Evolutionary conservation across 1,140 invertebrate species (phyloP), one percentile per base, ranked within the genome.

Genomic region (Hylaeus anthracinus): DNA sequence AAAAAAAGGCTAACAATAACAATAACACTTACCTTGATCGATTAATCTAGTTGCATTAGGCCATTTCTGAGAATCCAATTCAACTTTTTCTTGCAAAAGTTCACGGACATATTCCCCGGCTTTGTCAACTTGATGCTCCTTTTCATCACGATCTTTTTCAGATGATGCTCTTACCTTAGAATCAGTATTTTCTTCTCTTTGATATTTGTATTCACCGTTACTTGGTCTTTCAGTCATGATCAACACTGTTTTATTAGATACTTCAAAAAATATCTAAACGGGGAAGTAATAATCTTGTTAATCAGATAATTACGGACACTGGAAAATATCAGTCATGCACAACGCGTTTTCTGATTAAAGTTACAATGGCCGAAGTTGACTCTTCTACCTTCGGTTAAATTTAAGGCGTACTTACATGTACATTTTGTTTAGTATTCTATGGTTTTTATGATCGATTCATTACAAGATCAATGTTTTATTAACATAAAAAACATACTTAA

Each of bases 21-120:
- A 63, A 9, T 39, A 45, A 64, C 6, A 43, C 85, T 75, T 92
- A 97, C 96, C 97, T 94, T 95, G 94, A 87, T 97, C 96, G 81
- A 97, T 94, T 26, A 97, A 94, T 72, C 95, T 95, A 26, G 94
- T 92, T 5, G 96, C 95, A 85, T 96, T 95, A 5, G 96, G 95
- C 90, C 95, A 96, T 86, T 96, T 96, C 43, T 94, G 92, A 37
- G 94, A 91, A 88, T 97, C 96, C 76, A 97, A 93, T 71, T 95
- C 95, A 74, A 96, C 94, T 91, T 97, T 97, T 88, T 97, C 97
- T 63, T 95, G 95, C 60, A 97, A 90, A 26, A 97, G 93, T 86
- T 97, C 96, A 9, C 95, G 93, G 83, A 97, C 95, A 87, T 97
- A 97, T 92, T 97, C 96, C 61, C 94, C 96, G 87, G 95, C 95